Percentiles rank a stretch among this genome's conserved stretches.
phyloP scores from a whole-genome alignment of 2,888 invertebrate genomes.

The Conus canariensis region DNA sequence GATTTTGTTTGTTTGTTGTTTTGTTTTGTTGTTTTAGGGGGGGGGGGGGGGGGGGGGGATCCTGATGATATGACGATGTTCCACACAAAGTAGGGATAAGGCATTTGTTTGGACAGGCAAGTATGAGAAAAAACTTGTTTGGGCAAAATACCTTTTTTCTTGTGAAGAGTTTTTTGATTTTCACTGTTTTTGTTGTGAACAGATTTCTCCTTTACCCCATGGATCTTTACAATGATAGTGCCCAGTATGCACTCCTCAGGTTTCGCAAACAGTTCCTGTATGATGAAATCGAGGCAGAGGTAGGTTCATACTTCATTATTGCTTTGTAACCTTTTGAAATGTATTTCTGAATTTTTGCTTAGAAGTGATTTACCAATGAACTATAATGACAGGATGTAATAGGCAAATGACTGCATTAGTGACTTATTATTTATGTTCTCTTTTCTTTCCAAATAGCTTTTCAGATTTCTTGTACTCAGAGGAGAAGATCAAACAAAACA shows the following conservation, averaged over 20 bases:
- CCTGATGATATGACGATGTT: no score
- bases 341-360: background rate
- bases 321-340: background rate
- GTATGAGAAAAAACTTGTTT: no score
- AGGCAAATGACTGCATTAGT: background rate
- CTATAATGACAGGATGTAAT: background rate
- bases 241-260: constrained; percentile 96
- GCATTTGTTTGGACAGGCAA: no score
- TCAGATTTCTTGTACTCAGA: no score
- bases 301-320: constrained; percentile 35
- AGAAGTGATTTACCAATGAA: background rate
- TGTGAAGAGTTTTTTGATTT: background rate
- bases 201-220: constrained; percentile 97
- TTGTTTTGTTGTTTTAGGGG: no score
- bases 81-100: no score
- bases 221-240: constrained; percentile 98
- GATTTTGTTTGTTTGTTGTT: no score
- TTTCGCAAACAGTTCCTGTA: constrained; percentile 98
- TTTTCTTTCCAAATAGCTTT: no score
- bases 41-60: no score
- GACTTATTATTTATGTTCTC: background rate
- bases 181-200: constrained; percentile 46
- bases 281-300: constrained; percentile 98
- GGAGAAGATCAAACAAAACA: no score
- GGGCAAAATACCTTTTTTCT: background rate